phyloP scores from a whole-genome alignment of 2,888 invertebrate species.

The Alentia gelatinosa region DNA sequence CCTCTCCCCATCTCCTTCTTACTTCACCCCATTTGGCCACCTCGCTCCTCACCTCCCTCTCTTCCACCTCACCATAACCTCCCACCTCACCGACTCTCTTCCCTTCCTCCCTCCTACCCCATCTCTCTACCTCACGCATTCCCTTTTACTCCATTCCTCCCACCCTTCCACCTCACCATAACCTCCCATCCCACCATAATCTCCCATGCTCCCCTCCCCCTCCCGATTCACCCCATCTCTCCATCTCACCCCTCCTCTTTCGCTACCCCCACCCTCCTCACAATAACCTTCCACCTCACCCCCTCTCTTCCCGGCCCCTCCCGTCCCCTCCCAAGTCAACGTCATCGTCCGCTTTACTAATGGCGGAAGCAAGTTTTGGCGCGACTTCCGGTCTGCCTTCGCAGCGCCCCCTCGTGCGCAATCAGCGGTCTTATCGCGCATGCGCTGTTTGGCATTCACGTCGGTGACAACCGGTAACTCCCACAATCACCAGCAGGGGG shows the following conservation, averaged over 20 bases:
- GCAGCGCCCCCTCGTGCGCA: neutral
- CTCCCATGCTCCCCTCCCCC: neutral
- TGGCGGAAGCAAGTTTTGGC: conserved; percentile 34
- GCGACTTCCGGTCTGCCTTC: conserved; percentile 14
- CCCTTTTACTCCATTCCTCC: neutral
- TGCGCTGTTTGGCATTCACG: conserved; percentile 3
- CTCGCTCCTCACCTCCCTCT: neutral
- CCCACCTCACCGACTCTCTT: neutral
- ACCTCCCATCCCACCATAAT: neutral
- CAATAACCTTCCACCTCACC: neutral
- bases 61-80: neutral
- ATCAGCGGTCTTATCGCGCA: conserved; percentile 10
- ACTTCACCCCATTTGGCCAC: neutral
- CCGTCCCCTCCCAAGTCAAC: neutral
- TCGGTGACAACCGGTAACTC: conserved; percentile 31
- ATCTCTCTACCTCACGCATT: neutral
- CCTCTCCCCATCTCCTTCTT: neutral
- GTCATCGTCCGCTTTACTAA: neutral
- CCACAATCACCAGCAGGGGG: neutral
- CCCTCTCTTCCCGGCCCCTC: neutral
- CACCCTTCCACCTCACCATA: neutral
- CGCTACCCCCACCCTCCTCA: neutral
- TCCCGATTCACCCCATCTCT: no score
- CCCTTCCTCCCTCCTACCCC: neutral
- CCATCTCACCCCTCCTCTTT: no score